phyloP scores from a whole-genome alignment of 2,113 vertebrate genomes.

The Neotragus moschatus region DNA sequence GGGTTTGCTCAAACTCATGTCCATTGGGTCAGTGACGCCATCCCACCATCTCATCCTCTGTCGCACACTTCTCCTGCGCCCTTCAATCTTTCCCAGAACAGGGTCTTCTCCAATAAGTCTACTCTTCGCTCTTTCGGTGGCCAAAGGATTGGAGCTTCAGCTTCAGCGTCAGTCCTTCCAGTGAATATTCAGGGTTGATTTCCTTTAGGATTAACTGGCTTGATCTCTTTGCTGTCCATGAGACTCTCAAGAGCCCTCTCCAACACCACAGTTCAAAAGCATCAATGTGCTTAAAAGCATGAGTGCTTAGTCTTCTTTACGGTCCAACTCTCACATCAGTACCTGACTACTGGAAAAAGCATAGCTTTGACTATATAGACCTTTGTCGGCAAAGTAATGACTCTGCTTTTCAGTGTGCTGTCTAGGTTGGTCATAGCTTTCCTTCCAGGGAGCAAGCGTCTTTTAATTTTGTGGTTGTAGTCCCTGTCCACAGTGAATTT shows the following conservation, averaged over 20 bases:
- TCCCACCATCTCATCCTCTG: not conserved
- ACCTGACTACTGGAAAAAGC: not conserved
- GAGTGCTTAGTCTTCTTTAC: not conserved
- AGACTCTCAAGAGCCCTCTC: not conserved
- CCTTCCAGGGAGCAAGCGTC: not conserved
- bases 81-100: not conserved
- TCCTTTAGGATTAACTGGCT: not conserved
- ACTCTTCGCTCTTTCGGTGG: not conserved
- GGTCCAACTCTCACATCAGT: not conserved
- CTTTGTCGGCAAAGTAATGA: not conserved
- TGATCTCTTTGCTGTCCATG: not conserved
- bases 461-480: not conserved
- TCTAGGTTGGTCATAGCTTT: not conserved
- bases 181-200: not conserved
- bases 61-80: fast-evolving
- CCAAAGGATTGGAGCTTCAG: not conserved
- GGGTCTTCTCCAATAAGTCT: not conserved
- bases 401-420: not conserved
- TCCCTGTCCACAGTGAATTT: not conserved
- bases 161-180: not conserved
- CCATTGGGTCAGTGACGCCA: not conserved
- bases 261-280: not conserved
- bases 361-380: not conserved
- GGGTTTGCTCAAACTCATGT: not conserved
- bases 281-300: not conserved